These are phyloP conservation scores for Decapterus maruadsi DNA, from an alignment of 2,797 vertebrate species.

Conservation along the genomic window DNA sequence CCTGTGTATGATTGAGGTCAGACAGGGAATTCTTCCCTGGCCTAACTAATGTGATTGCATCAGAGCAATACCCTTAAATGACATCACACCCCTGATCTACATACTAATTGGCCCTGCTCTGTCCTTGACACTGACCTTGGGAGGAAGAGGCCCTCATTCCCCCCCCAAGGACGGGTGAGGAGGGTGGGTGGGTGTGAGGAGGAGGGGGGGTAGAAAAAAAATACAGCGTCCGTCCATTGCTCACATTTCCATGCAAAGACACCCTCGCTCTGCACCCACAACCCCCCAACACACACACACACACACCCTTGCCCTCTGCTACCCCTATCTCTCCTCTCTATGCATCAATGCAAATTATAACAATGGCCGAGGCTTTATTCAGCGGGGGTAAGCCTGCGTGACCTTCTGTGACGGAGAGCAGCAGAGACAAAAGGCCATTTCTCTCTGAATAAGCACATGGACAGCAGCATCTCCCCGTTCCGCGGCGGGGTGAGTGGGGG, in stretches of 20 bases:
- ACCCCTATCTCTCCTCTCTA: constrained; percentile 72
- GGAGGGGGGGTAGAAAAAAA: constrained; percentile 69
- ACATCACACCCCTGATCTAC: constrained; percentile 92
- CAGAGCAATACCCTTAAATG: constrained; percentile 97
- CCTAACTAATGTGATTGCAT: constrained; percentile 97
- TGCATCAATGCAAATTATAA: constrained; percentile 90
- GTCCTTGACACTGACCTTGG: constrained; percentile 94
- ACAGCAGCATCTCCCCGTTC: constrained; percentile 66
- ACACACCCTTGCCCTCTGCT: constrained; percentile 57
- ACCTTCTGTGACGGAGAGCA: constrained; percentile 85
- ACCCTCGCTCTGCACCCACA: constrained; percentile 67
- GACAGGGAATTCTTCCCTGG: constrained; percentile 90
- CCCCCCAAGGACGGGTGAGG: constrained; percentile 37
- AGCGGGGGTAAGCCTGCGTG: constrained; percentile 86
- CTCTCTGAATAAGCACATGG: constrained; percentile 82
- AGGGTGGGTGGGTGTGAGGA: background rate
- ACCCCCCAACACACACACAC: constrained; percentile 18
- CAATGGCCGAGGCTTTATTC: constrained; percentile 84
- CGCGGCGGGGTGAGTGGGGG: constrained; percentile 38
- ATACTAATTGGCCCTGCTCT: constrained; percentile 91
- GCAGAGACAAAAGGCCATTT: constrained; percentile 86
- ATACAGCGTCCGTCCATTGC: constrained; percentile 86
- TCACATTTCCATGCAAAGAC: constrained; percentile 90
- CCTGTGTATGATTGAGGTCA: constrained; percentile 93
- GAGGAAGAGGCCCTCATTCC: constrained; percentile 52